Conservation (phyloP, 2,113 vertebrate species). For the Tychaedon coryphoeus region DNA sequence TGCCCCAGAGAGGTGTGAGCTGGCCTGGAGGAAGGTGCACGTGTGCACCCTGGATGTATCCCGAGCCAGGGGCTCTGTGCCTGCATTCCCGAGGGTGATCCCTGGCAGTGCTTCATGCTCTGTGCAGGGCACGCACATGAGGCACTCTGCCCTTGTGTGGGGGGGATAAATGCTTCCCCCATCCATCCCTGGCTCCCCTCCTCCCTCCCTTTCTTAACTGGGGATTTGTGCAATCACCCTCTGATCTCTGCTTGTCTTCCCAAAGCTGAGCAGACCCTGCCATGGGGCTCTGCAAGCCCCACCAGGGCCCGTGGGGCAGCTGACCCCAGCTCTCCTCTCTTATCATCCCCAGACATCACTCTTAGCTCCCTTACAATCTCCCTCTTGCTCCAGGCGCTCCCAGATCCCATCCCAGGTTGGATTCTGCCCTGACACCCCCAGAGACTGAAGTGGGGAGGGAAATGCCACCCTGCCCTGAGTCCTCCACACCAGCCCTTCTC, state of each 20-base stretch:
- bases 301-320: neutral
- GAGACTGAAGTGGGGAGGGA: neutral
- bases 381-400: neutral
- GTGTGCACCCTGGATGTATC: neutral
- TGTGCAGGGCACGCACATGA: neutral
- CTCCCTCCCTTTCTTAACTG: neutral
- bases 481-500: neutral
- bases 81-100: neutral
- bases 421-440: neutral
- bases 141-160: fast-evolving
- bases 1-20: neutral
- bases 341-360: neutral
- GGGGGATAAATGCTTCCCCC: neutral
- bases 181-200: neutral
- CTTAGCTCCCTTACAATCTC: neutral
- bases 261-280: neutral
- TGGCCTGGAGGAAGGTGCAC: neutral
- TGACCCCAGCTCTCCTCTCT: neutral
- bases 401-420: neutral
- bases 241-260: neutral
- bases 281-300: neutral
- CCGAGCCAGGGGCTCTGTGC: neutral
- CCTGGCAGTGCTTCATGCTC: neutral
- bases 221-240: neutral
- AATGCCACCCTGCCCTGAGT: neutral